A percentile compares a stretch with the other conserved stretches of the same genome.
Evolutionary conservation across 2,113 vertebrate genomes (phyloP).

Genomic region (Trogon melanurus): DNA sequence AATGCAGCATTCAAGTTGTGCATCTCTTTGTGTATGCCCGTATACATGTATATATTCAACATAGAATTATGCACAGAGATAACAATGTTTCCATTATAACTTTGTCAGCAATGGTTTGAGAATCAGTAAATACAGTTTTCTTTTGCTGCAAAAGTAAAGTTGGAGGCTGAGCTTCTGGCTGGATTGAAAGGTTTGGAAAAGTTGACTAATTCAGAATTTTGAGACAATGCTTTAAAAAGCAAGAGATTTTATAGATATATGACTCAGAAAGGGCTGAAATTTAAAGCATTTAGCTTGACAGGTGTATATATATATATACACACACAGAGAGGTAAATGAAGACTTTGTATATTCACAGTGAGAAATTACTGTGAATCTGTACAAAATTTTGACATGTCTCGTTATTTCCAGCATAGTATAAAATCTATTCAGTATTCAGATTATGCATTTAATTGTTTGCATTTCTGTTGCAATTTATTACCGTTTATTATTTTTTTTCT

Average conservation of each 20-base stretch:
- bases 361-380: not conserved
- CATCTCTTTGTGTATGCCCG: not conserved
- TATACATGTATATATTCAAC: not conserved
- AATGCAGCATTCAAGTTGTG: not conserved
- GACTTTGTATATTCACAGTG: not conserved
- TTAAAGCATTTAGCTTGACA: constrained; percentile 14
- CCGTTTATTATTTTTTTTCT: not conserved
- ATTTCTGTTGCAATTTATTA: not conserved
- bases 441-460: not conserved
- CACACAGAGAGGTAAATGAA: not conserved
- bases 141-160: not conserved
- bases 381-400: not conserved
- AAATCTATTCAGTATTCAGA: not conserved
- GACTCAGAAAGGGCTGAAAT: constrained; percentile 34
- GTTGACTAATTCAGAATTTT: constrained; percentile 42
- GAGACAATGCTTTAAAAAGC: constrained; percentile 34
- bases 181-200: constrained; percentile 25
- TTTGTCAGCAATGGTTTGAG: not conserved
- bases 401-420: not conserved
- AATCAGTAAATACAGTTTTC: not conserved
- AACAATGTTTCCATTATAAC: constrained; percentile 27
- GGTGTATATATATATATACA: not conserved
- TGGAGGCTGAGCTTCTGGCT: not conserved
- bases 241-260: not conserved
- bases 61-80: constrained; percentile 32